Evolutionary conservation across 2,888 invertebrate genomes (phyloP).

Genomic region (Drosophila eohydei): DNA sequence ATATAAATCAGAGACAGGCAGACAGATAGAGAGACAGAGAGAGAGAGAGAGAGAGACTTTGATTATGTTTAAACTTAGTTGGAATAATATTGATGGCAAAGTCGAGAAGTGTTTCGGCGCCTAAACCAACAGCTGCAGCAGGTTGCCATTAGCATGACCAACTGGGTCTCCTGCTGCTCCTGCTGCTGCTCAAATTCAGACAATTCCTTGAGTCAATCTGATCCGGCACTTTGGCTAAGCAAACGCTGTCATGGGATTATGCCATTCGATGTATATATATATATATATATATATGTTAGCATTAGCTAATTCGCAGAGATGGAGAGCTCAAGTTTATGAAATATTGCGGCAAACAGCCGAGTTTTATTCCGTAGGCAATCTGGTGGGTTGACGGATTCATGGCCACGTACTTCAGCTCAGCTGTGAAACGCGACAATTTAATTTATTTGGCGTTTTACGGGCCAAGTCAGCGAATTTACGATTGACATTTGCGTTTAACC

Average conservation of each 20-base stretch:
- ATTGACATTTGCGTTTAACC: constrained; percentile 84
- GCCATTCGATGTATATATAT: constrained; percentile 51
- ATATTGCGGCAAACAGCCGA: constrained; percentile 58
- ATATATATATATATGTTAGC: constrained; percentile 46
- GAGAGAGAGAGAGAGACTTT: constrained; percentile 8
- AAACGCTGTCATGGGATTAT: constrained; percentile 65
- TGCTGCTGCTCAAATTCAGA: neutral
- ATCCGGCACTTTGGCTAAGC: constrained; percentile 50
- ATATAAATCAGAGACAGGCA: constrained; percentile 1
- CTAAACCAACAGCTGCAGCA: constrained; percentile 37
- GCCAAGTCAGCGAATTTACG: constrained; percentile 78
- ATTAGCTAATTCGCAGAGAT: constrained; percentile 66
- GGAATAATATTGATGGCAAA: constrained; percentile 14
- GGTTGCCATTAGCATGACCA: constrained; percentile 6
- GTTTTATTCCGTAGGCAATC: constrained; percentile 28
- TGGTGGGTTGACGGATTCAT: constrained; percentile 1
- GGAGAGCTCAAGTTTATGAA: constrained; percentile 61
- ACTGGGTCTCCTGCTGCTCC: neutral
- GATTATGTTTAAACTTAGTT: constrained; percentile 21
- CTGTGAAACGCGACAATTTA: constrained; percentile 76
- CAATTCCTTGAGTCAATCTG: constrained; percentile 22
- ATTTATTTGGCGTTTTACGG: constrained; percentile 76
- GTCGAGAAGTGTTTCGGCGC: constrained; percentile 29
- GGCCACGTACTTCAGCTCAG: constrained; percentile 77
- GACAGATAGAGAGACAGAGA: neutral